These are phyloP conservation scores for Dryas iulia DNA, from an alignment of 1,140 invertebrate species.

Conservation along the genomic window DNA sequence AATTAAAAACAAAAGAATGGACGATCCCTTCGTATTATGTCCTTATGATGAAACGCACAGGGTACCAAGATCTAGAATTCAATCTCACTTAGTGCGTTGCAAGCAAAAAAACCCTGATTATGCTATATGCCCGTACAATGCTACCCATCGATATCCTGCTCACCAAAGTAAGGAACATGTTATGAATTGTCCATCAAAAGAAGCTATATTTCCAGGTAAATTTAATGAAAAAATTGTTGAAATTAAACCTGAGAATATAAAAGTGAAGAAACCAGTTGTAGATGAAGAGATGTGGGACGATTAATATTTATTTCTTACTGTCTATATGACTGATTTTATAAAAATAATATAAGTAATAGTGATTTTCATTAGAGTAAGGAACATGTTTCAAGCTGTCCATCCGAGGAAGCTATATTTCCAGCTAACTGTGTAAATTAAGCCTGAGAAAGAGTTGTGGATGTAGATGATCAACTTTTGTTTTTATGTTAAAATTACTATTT, in stretches of 20 bases:
- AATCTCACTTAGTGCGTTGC: constrained; percentile 71
- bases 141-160: constrained; percentile 63
- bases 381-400: no score
- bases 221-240: neutral
- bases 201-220: constrained; percentile 30
- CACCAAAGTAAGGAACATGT: constrained; percentile 42
- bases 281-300: neutral
- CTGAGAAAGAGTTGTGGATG: no score
- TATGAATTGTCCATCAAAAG: constrained; percentile 39
- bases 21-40: constrained; percentile 63
- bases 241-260: neutral
- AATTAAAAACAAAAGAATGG: constrained; percentile 16
- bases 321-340: neutral
- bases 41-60: constrained; percentile 72
- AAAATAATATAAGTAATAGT: no score
- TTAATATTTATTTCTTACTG: neutral
- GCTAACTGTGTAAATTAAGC: no score
- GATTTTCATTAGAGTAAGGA: no score
- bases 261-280: neutral
- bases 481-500: no score
- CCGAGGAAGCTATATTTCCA: no score
- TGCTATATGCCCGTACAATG: constrained; percentile 68
- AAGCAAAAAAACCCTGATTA: constrained; percentile 54
- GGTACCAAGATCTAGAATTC: constrained; percentile 55
- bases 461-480: no score